Percentiles rank a stretch among this genome's conserved stretches.
phyloP scores from a whole-genome alignment of 35 echinoderm and acorn worm species.

The Ophioderma brevispina region DNA sequence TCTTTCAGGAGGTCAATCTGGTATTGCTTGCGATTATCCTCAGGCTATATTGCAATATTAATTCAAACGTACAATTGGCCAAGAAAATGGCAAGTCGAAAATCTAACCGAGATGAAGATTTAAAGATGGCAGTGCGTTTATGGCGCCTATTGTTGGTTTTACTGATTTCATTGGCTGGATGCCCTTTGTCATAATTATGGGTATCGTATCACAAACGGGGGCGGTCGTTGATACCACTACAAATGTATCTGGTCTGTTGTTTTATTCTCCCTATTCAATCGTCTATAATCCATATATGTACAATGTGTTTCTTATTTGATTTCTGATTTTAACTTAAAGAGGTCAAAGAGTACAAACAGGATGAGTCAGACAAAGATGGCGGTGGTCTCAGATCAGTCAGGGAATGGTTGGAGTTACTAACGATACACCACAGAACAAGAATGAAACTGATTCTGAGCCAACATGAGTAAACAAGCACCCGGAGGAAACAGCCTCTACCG shows the following conservation, averaged over 20 bases:
- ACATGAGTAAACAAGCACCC: too few species aligned
- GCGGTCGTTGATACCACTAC: slow-evolving; percentile 32
- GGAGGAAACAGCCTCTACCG: too few species aligned
- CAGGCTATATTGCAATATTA: slow-evolving; percentile 64
- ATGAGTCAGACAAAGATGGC: too few species aligned
- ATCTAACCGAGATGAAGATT: slow-evolving; percentile 11
- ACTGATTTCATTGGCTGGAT: slow-evolving; percentile 82
- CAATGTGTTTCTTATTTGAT: slow-evolving; percentile 15
- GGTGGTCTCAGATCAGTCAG: too few species aligned
- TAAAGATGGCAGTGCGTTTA: slow-evolving; percentile 63
- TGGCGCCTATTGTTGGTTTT: slow-evolving; percentile 73
- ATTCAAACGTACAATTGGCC: slow-evolving; percentile 44
- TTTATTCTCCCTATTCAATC: slow-evolving; percentile 83
- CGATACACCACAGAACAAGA: too few species aligned
- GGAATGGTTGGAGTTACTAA: too few species aligned
- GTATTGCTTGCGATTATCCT: slow-evolving; percentile 49
- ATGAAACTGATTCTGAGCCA: too few species aligned
- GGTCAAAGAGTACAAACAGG: too few species aligned
- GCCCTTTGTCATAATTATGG: slow-evolving; percentile 83
- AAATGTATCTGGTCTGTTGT: slow-evolving; percentile 64
- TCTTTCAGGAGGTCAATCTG: slow-evolving; percentile 63
- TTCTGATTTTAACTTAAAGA: too few species aligned
- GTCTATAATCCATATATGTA: slow-evolving; percentile 65
- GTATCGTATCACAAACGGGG: slow-evolving; percentile 48
- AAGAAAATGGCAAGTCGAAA: slow-evolving; percentile 12